Percentiles rank a stretch among this genome's conserved stretches.
Evolutionary conservation across 35 echinoderm and acorn worm species (phyloP).

Genomic region (Hemicentrotus pulcherrimus): DNA sequence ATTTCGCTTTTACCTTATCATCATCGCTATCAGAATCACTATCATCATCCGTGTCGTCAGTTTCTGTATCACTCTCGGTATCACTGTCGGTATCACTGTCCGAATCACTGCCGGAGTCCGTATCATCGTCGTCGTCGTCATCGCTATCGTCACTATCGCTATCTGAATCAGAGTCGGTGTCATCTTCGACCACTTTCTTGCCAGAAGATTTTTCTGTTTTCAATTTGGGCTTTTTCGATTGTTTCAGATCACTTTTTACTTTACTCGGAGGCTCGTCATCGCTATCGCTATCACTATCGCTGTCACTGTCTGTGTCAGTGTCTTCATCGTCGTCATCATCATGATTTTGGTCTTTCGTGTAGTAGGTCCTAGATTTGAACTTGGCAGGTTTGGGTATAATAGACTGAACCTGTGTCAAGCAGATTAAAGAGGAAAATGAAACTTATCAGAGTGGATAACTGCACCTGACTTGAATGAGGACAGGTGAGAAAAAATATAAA

Average conservation of each 20-base stretch:
- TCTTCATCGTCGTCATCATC: constrained; percentile 23
- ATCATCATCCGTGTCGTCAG: constrained; percentile 26
- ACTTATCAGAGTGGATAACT: background rate
- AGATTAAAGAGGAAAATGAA: background rate
- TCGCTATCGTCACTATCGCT: background rate
- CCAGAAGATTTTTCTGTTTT: background rate
- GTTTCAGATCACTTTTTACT: constrained; percentile 1
- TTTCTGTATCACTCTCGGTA: background rate
- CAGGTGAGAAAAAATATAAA: too few relatives aligned
- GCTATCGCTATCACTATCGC: background rate
- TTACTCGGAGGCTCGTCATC: constrained; percentile 3
- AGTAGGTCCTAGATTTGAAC: background rate
- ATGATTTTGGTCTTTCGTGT: constrained; percentile 43
- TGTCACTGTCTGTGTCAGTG: background rate
- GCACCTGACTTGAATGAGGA: too few relatives aligned
- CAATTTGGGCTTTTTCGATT: constrained; percentile 11
- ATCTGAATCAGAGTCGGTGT: constrained; percentile 15
- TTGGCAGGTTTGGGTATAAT: background rate
- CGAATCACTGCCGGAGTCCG: background rate
- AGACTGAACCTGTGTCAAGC: constrained; percentile 27
- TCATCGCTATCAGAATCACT: constrained; percentile 15
- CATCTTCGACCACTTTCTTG: background rate
- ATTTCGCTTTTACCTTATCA: background rate
- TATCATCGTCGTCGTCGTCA: constrained; percentile 38
- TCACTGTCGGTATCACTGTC: constrained; percentile 25